Base-by-base conservation (phyloP, 1,140 invertebrate species). In the Magallana gigas region DNA sequence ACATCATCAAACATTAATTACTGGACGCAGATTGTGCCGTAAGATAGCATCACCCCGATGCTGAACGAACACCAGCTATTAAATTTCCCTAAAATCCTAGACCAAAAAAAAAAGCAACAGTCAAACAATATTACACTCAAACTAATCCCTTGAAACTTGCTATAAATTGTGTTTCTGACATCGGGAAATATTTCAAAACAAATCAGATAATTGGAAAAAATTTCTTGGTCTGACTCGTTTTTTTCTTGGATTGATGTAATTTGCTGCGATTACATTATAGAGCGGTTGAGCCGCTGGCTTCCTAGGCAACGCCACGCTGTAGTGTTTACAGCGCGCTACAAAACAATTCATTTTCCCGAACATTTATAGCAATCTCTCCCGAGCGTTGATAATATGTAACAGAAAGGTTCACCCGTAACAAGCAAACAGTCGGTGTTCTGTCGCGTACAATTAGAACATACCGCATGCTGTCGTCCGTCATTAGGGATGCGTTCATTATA, bases 91-190 rank as follows among this genome's bases (percentile, higher is more conserved):
- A 4, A 48, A 48, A 48, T 48, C 36, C 36, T 48, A 48, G 36
- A 48, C 36, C 0, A 23, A 23, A 23, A 48, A 48, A 5, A 48
- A 48, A 48, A 48, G 0, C 36, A 23, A 23, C 36, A 48, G 18
- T 29, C 11, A 76, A 76, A 23, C 16, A 71, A 36, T 76, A 76
- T 76, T 76, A 29, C 18, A 29, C 1, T 18, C 68, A 23, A 76
- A 76, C 68, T 12, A 76, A 76, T 76, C 68, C 68, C 68, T 76
- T 76, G 68, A 76, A 76, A 76, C 18, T 68, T 29, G 68, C 23
- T 36, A 5, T 8, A 76, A 29, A 76, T 8, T 11, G 11, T 12
- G 36, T 48, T 48, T 48, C 36, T 48, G 5, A 48, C 36, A 48
- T 48, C 18, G 23, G 11, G 6, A 76, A 76, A 76, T 29, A 76